These are phyloP conservation scores for Laspeyria flexula DNA, from an alignment of 2,888 invertebrate genomes.

Conservation along the genomic window DNA sequence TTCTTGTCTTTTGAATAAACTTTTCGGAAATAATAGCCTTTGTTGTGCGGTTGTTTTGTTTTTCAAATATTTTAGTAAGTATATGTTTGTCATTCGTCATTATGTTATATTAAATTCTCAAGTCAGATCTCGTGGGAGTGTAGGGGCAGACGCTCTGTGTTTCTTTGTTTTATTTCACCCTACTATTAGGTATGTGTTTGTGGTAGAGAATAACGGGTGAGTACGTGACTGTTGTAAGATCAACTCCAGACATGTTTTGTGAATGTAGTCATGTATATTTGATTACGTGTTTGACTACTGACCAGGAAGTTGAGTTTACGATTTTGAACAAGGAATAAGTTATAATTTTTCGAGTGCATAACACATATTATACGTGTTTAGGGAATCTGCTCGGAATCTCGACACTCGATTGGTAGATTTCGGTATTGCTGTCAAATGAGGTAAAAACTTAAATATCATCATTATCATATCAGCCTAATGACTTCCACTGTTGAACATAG, in stretches of 20 bases:
- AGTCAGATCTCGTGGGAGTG: neutral
- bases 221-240: conserved; percentile 1
- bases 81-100: conserved; percentile 2
- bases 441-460: no score
- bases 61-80: neutral
- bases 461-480: no score
- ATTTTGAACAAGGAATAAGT: no score
- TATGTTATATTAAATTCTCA: conserved; percentile 1
- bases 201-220: neutral
- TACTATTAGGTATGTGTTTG: conserved; percentile 2
- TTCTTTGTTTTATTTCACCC: conserved; percentile 11
- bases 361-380: no score
- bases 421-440: no score
- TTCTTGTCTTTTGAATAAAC: conserved; percentile 60
- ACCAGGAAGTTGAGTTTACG: no score
- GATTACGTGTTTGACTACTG: neutral
- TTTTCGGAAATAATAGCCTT: conserved; percentile 44
- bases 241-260: neutral
- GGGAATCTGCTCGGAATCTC: no score
- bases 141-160: neutral
- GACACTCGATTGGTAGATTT: no score
- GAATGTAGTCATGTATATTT: neutral
- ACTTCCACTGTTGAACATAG: no score
- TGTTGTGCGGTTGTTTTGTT: conserved; percentile 5
- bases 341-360: no score